Percentiles rank a stretch among this genome's conserved stretches.
phyloP scores from a whole-genome alignment of 2,888 invertebrate genomes.

The Syrista parreyssii region DNA sequence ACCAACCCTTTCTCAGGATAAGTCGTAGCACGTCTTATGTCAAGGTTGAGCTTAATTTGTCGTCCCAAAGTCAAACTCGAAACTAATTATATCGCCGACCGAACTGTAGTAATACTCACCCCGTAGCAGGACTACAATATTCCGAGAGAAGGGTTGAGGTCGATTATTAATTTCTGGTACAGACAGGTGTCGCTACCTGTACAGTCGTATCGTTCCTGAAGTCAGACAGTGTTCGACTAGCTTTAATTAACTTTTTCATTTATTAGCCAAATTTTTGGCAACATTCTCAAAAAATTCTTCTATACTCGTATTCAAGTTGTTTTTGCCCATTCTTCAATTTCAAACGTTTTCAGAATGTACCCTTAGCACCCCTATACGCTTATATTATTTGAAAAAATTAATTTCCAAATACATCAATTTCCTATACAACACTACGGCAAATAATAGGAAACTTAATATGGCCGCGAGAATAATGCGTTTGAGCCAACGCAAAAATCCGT shows the following conservation, averaged over 20 bases:
- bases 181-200: background rate
- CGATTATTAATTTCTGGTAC: background rate
- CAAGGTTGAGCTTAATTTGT: background rate
- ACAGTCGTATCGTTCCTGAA: background rate
- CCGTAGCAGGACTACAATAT: background rate
- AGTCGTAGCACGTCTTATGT: background rate
- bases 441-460: background rate
- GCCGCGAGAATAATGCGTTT: background rate
- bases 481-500: too few relatives aligned
- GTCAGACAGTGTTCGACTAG: background rate
- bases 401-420: too few relatives aligned
- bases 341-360: too few relatives aligned
- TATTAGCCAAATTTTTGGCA: background rate
- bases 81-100: background rate
- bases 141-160: background rate
- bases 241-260: background rate
- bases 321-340: too few relatives aligned
- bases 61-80: background rate
- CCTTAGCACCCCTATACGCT: too few relatives aligned
- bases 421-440: too few relatives aligned
- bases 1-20: background rate
- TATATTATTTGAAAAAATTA: too few relatives aligned
- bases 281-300: background rate
- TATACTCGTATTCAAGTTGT: background rate
- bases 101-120: background rate